These are phyloP conservation scores for Oryctes rhinoceros DNA, from an alignment of 1,140 invertebrate species.

Conservation along the genomic window DNA sequence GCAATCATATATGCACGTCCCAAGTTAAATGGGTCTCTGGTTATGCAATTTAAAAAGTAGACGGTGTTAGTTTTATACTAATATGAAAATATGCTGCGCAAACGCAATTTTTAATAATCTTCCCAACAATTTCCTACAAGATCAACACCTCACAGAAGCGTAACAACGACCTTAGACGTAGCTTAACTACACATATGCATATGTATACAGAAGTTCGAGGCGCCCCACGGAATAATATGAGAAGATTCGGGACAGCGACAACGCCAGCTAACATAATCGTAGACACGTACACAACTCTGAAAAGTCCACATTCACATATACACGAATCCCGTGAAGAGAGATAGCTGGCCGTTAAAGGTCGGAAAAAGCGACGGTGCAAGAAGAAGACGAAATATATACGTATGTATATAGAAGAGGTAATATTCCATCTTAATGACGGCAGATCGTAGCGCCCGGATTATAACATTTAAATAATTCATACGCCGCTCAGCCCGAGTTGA, in stretches of 20 bases:
- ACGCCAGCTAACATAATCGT: conserved; percentile 9
- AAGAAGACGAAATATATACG: too few relatives aligned
- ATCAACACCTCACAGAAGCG: not conserved
- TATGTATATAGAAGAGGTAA: not conserved
- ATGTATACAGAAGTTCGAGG: not conserved
- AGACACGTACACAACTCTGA: not conserved
- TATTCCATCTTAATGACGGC: conserved; percentile 18
- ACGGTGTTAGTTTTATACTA: too few relatives aligned
- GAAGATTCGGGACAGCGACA: not conserved
- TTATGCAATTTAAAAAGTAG: too few relatives aligned
- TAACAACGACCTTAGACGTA: not conserved
- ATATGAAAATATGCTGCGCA: too few relatives aligned
- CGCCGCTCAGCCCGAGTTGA: not conserved
- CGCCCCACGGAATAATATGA: conserved; percentile 3
- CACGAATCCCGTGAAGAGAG: not conserved
- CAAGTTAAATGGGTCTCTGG: too few relatives aligned
- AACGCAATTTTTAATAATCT: too few relatives aligned
- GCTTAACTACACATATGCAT: not conserved
- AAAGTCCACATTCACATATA: conserved; percentile 4
- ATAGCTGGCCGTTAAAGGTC: too few relatives aligned
- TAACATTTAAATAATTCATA: conserved; percentile 23
- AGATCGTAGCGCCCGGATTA: not conserved
- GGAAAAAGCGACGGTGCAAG: too few relatives aligned
- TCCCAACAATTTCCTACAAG: not conserved
- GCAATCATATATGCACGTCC: too few relatives aligned